Conservation (phyloP, 2,113 vertebrate genomes). For the Crotalus horridus region DNA sequence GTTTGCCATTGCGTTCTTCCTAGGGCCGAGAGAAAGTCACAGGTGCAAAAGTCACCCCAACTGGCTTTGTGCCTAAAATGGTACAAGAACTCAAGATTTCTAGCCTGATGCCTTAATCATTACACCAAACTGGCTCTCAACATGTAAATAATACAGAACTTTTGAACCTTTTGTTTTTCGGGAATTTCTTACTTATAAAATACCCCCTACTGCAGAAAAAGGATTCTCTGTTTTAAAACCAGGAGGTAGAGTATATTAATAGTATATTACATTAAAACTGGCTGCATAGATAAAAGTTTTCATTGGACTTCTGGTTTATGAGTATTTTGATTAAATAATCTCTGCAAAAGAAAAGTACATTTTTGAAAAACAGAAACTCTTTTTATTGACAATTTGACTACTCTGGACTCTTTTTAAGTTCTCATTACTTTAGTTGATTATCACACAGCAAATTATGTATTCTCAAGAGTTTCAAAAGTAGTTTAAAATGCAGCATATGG, state of each 20-base stretch:
- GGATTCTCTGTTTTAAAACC: slow-evolving; percentile 12
- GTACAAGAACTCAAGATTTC: not conserved
- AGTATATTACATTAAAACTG: not conserved
- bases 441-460: not conserved
- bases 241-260: slow-evolving; percentile 5
- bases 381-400: not conserved
- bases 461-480: not conserved
- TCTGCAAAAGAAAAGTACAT: not conserved
- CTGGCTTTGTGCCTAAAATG: not conserved
- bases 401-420: not conserved
- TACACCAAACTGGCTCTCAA: not conserved
- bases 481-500: not conserved
- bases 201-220: not conserved
- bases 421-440: not conserved
- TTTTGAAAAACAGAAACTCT: not conserved
- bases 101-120: not conserved
- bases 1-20: not conserved
- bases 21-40: not conserved
- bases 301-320: not conserved
- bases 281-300: not conserved
- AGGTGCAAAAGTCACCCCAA: not conserved
- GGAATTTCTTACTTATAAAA: not conserved
- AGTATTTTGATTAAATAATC: not conserved
- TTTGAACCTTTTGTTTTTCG: not conserved
- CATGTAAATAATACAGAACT: not conserved